These are phyloP conservation scores for Cecropterus lyciades DNA, from an alignment of 1,140 invertebrate genomes.

Conservation along the genomic window DNA sequence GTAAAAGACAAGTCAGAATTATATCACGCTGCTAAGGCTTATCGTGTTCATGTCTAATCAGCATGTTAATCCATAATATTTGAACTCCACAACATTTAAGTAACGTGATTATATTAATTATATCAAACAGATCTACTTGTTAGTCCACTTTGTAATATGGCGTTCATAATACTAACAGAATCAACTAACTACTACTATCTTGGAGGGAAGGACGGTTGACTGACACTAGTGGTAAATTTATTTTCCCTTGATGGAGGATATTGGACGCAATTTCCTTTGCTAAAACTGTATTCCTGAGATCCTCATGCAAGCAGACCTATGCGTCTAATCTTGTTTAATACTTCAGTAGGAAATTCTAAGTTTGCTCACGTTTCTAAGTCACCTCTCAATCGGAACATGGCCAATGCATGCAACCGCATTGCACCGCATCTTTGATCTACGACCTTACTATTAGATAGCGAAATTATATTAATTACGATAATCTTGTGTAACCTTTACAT, in stretches of 20 bases:
- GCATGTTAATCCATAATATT: neutral
- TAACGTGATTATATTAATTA: neutral
- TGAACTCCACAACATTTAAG: neutral
- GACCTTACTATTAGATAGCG: conserved; percentile 5
- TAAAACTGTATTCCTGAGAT: no score
- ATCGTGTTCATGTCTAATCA: neutral
- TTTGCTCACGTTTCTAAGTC: neutral
- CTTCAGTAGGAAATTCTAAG: neutral
- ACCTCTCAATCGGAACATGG: neutral
- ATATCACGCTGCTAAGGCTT: neutral
- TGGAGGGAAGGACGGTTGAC: no score
- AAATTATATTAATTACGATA: neutral
- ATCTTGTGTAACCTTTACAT: neutral
- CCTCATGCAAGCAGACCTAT: no score
- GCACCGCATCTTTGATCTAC: conserved; percentile 7
- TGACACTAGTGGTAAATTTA: no score
- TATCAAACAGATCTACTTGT: neutral
- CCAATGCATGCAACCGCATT: conserved; percentile 7
- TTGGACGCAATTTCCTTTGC: no score
- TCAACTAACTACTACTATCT: no score
- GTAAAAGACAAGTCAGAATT: neutral
- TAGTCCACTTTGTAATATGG: no score
- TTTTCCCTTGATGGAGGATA: no score
- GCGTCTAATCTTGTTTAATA: no score
- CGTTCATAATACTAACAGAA: no score